Evolutionary conservation across 2,797 vertebrate species (phyloP).

Genomic region (Scleropages formosus): DNA sequence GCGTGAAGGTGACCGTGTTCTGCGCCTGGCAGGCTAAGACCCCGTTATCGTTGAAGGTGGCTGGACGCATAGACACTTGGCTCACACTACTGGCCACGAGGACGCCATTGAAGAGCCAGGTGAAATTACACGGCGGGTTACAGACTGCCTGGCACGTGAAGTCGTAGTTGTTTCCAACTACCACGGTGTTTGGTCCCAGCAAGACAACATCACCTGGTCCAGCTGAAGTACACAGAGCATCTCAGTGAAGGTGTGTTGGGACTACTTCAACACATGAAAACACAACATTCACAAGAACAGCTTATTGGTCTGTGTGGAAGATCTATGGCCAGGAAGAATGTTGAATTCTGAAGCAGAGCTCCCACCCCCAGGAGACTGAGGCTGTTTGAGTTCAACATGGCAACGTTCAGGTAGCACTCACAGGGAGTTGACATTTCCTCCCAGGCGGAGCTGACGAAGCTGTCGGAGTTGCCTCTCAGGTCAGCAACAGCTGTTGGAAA

Average conservation of each 20-base stretch:
- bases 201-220: conserved; percentile 20
- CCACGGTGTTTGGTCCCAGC: conserved; percentile 18
- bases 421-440: neutral
- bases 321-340: neutral
- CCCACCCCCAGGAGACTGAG: neutral
- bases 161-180: conserved; percentile 9
- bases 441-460: neutral
- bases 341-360: neutral
- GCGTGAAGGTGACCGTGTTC: neutral
- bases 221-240: conserved; percentile 18
- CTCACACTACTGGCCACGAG: neutral
- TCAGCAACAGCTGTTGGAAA: conserved; percentile 5
- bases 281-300: neutral
- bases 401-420: conserved; percentile 7
- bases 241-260: neutral
- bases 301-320: neutral
- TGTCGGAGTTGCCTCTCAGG: neutral
- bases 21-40: conserved; percentile 19
- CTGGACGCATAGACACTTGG: neutral
- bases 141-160: conserved; percentile 18
- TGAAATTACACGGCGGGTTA: conserved; percentile 18
- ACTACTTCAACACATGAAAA: neutral
- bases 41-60: conserved; percentile 6
- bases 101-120: conserved; percentile 12
- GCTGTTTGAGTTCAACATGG: neutral